These are phyloP conservation scores for Tyria jacobaeae DNA, from an alignment of 2,888 invertebrate species.

Conservation along the genomic window DNA sequence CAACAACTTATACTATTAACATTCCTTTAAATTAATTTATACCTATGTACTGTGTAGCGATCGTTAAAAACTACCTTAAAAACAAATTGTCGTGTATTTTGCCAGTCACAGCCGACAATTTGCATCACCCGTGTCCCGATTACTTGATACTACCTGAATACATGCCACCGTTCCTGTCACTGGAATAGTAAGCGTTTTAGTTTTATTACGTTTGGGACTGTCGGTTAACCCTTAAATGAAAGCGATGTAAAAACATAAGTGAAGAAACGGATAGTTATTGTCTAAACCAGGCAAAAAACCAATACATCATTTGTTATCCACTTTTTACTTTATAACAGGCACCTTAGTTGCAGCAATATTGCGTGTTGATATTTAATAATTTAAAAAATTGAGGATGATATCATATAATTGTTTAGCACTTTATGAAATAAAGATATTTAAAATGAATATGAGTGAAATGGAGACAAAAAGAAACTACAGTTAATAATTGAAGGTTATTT, in stretches of 20 bases:
- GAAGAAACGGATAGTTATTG: too few species aligned
- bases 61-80: slow-evolving; percentile 5
- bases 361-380: too few species aligned
- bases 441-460: neutral
- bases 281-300: too few species aligned
- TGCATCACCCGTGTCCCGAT: slow-evolving; percentile 35
- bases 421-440: too few species aligned
- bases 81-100: slow-evolving; percentile 28
- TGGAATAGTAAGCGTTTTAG: slow-evolving; percentile 31
- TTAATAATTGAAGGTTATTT: neutral
- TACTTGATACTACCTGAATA: slow-evolving; percentile 41
- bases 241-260: neutral
- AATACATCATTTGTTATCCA: too few species aligned
- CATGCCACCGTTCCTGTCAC: slow-evolving; percentile 41
- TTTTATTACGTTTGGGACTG: slow-evolving; percentile 22
- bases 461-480: neutral
- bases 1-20: too few species aligned
- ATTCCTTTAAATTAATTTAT: too few species aligned
- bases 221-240: neutral
- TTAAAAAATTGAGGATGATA: too few species aligned
- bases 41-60: too few species aligned
- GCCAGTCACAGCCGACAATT: slow-evolving; percentile 38
- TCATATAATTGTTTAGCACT: too few species aligned
- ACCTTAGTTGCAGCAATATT: too few species aligned
- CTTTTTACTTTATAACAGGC: too few species aligned